Conservation (phyloP, 1,140 invertebrate species). For the Drosophila leontia region DNA sequence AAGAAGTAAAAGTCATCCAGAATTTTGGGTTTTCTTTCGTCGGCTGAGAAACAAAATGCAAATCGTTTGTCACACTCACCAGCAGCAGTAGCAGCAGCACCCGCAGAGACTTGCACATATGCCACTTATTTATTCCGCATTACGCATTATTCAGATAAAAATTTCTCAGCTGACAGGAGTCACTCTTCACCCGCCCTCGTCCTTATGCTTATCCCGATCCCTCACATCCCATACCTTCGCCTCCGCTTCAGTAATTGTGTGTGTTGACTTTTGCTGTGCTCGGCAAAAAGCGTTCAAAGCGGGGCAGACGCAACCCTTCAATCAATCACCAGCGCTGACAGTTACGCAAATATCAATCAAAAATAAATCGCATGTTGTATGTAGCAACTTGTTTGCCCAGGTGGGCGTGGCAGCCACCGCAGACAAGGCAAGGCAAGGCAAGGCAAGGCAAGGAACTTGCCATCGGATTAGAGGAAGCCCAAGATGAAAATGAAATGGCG, state of each 20-base stretch:
- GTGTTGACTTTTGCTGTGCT: conserved; percentile 60
- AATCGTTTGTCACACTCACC: conserved; percentile 72
- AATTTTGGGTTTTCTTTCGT: conserved; percentile 15
- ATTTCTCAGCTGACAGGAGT: conserved; percentile 58
- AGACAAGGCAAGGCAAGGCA: conserved; percentile 11
- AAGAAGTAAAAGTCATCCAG: conserved; percentile 40
- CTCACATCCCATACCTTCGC: not conserved
- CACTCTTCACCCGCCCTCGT: conserved; percentile 1
- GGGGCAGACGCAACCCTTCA: conserved; percentile 64
- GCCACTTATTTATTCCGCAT: conserved; percentile 78
- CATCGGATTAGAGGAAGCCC: conserved; percentile 35
- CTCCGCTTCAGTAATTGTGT: conserved; percentile 39
- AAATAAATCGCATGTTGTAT: conserved; percentile 78
- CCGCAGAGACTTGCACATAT: conserved; percentile 27
- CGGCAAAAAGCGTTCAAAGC: conserved; percentile 21
- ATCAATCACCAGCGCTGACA: conserved; percentile 78
- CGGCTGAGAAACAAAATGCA: conserved; percentile 64
- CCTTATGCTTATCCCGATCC: not conserved
- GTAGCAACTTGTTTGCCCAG: conserved; percentile 74
- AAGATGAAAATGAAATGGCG: conserved; percentile 21
- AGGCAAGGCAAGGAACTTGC: conserved; percentile 14
- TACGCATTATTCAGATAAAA: conserved; percentile 70
- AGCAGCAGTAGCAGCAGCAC: not conserved
- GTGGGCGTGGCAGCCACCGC: conserved; percentile 50
- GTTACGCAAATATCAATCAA: conserved; percentile 81